Percentiles rank a stretch among this genome's conserved stretches.
Conservation (phyloP, 2,797 vertebrate genomes). For the Brachymystax lenok region DNA sequence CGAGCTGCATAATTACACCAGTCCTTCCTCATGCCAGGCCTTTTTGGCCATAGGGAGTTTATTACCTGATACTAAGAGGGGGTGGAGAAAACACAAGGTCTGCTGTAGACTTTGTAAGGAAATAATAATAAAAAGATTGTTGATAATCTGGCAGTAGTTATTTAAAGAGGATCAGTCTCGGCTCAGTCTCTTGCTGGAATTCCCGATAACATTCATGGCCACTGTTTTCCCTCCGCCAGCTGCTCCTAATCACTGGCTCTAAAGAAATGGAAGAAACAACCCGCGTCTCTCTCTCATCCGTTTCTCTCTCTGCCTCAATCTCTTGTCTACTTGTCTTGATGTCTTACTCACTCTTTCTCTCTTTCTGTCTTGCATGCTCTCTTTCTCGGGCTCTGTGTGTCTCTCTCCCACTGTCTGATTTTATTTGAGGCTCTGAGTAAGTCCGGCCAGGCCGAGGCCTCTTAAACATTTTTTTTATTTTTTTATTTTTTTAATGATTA, state of each 20-base stretch:
- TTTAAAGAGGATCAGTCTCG: constrained; percentile 70
- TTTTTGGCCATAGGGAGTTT: constrained; percentile 47
- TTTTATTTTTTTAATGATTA: constrained; percentile 20
- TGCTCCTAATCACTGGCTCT: constrained; percentile 39
- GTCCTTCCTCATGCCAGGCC: constrained; percentile 22
- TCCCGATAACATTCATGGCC: constrained; percentile 43
- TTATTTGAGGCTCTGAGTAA: constrained; percentile 15
- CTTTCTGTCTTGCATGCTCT: constrained; percentile 11
- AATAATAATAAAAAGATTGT: constrained; percentile 42
- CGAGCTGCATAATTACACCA: constrained; percentile 18
- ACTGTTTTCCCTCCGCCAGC: constrained; percentile 44
- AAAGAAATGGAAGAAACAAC: constrained; percentile 32
- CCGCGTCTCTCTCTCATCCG: constrained; percentile 12
- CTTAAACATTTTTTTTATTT: no score
- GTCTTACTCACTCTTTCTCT: neutral
- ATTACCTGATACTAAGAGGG: constrained; percentile 33
- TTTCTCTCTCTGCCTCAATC: neutral
- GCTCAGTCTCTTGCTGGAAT: constrained; percentile 66
- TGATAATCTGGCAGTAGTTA: constrained; percentile 70
- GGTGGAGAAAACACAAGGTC: constrained; percentile 36
- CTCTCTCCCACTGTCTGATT: constrained; percentile 16
- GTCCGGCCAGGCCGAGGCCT: constrained; percentile 16
- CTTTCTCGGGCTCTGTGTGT: neutral
- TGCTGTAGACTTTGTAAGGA: constrained; percentile 59
- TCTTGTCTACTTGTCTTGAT: constrained; percentile 1